Base-by-base conservation (phyloP, 1,140 invertebrate species). In the Bombus waltoni region DNA sequence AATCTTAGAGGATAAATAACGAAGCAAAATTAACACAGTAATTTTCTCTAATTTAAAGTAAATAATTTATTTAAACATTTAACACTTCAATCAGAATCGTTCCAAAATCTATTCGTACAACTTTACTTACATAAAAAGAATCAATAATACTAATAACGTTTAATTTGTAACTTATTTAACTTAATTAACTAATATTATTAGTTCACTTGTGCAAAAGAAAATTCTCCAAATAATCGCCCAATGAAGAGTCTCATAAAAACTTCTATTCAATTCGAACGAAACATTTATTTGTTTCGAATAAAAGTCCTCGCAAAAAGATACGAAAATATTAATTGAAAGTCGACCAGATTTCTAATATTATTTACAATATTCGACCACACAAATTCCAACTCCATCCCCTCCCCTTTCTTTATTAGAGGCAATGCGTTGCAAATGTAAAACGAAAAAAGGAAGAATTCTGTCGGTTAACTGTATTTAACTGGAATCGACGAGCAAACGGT, bases 401-500 rank as follows among this genome's bases (percentile, higher is more conserved):
- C 35, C 3, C 4, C 25, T 38, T 6, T 6, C n/a, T n/a, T 76
- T 28, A 25, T n/a, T n/a, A 18, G 3, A 22, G 11, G 38, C 11
- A 62, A n/a, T 62, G 6, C 32, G 13, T 40, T 38, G 35, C 18
- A 2, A 28, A 10, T n/a, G 44, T 28, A 53, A 40, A 72, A 32
- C 59, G 15, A 38, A 9, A 40, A 47, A 35, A 25, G 5, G 10
- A 22, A 59, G 66, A 79, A 62, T 85, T 62, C 66, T 42, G 42
- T 62, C 35, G 32, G 77, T 59, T 83, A 79, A 84, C 83, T 85
- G 83, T 85, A 80, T 72, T 80, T 80, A 85, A 84, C 44, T 53
- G 78, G 59, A 42, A 38, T 81, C 47, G n/a, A 15, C 44, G 65
- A 59, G 74, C 8, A 66, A 85, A 85, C 83, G 77, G 83, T 85